Evolutionary conservation across 1,140 invertebrate species (phyloP).

Genomic region (Nilaparvata lugens): DNA sequence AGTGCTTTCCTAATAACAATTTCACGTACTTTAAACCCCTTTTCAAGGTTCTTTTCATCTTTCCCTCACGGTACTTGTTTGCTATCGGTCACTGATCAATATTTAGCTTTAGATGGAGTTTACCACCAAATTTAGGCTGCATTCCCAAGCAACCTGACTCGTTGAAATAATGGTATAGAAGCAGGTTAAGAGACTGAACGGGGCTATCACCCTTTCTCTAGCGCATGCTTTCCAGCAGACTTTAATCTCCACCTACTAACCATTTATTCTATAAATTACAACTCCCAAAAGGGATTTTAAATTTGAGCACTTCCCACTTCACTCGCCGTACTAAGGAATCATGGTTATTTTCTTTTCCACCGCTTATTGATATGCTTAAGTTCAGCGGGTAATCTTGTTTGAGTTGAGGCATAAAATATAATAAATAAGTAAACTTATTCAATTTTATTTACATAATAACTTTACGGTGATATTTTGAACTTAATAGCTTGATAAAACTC

Average conservation of each 20-base stretch:
- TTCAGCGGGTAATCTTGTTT: constrained; percentile 66
- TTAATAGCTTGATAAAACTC: too few species aligned
- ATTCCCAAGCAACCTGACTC: constrained; percentile 79
- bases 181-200: constrained; percentile 43
- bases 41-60: constrained; percentile 84
- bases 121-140: constrained; percentile 65
- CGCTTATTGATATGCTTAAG: constrained; percentile 85
- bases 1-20: constrained; percentile 58
- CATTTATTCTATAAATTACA: constrained; percentile 46
- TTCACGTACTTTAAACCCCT: constrained; percentile 77
- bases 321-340: constrained; percentile 83
- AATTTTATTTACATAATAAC: too few species aligned
- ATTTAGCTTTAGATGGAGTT: constrained; percentile 83
- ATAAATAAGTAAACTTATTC: too few species aligned
- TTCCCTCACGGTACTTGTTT: constrained; percentile 87
- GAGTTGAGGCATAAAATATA: too few species aligned
- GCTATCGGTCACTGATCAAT: constrained; percentile 73
- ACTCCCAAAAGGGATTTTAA: constrained; percentile 42
- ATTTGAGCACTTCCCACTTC: constrained; percentile 70
- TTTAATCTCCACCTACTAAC: constrained; percentile 60
- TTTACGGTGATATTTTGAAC: too few species aligned
- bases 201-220: constrained; percentile 63
- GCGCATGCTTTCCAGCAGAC: constrained; percentile 55
- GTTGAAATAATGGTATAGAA: too few species aligned
- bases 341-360: constrained; percentile 87